Base-by-base conservation (phyloP, 2,113 vertebrate genomes). In the Bucco capensis region DNA sequence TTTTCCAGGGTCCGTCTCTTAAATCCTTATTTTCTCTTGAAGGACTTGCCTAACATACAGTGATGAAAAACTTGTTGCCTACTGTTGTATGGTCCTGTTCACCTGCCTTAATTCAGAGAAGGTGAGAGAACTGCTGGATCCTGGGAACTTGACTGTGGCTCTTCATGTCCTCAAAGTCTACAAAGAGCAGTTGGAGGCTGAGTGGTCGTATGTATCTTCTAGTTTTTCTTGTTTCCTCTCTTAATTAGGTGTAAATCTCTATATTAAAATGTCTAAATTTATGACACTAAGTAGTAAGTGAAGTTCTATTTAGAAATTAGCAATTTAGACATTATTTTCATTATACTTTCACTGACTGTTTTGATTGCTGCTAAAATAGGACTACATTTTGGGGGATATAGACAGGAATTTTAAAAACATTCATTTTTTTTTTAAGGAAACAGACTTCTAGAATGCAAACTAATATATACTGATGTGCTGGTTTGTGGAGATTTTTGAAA, bases 11-110 rank as follows among this genome's bases (percentile, higher is more conserved):
- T 76, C 27, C 12, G 14, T 33, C 1, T 71, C 38, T 40, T 60
- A 78, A 70, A 10, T 46, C 19, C 27, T 47, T 38, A 19, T 86
- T 83, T 88, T 80, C 40, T 92, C 30, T 95, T 86, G 50, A 83
- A 98, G 98, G 92, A 97, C 93, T 19, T 98, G 98, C 82, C 97
- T 99, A 66, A 93, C 89, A 3, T 94, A 97, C 58, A 94, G 90
- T 1, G 99, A 99, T 96, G 97, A 98, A 90, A 99, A 99, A 83
- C 93, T 98, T 6, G 87, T 98, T 40, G 88, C 97, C 75, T 99
- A 98, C 69, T 96, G 97, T 47, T 98, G 98, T 9, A 99, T 99
- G 98, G 98, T 99, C 30, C 93, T 99, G 78, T 98, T 99, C 96
- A 98, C 98, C 18, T 99, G 98, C 90, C 97, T 99, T 54, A 98